Evolutionary conservation across 2,113 vertebrate genomes (phyloP), one percentile per base, ranked within the genome.

Genomic region (Engraulis encrasicolus): DNA sequence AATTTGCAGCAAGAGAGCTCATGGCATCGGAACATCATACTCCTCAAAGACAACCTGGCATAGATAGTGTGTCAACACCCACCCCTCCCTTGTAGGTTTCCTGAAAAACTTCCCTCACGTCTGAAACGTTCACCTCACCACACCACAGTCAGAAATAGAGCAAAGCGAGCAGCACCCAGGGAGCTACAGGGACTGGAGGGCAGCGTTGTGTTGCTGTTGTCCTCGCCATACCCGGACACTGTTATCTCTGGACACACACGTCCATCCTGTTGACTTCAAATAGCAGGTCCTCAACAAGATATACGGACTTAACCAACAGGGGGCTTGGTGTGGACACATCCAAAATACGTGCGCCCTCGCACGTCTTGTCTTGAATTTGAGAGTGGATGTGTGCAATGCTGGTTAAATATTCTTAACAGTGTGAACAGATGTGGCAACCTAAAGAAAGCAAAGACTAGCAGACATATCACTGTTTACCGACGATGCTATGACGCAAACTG

Each of bases 141-240:
- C 77, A 83, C 84, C 77, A 74, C 74, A 37, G 48, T 88, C 86
- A 88, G 87, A 92, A 92, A 93, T 92, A 92, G 89, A 77, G 58
- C 34, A 37, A 31, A 6, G 79, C 45, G 71, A n/a, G n/a, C n/a
- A n/a, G n/a, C n/a, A n/a, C 38, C n/a, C 58, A 86, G 89, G 89
- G 87, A 89, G n/a, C 66, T 74, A 34, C 31, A 2, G 0, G 27
- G 23, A 9, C 34, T 19, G 79, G 58, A 48, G 2, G 83, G 6
- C 19, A 50, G 54, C 6, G 78, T 79, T 79, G 54, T 3, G 78
- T 79, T 79, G 58, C 27, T 4, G 66, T 31, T 74, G 66, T 74
- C 31, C 66, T 31, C 23, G 6, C 52, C n/a, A 58, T 58, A 23
- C 27, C 23, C 52, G 61, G 71, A 20, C 40, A 20, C 50, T 40